Evolutionary conservation across 2,113 vertebrate species (phyloP).

Genomic region (Planiliza haematocheilus): DNA sequence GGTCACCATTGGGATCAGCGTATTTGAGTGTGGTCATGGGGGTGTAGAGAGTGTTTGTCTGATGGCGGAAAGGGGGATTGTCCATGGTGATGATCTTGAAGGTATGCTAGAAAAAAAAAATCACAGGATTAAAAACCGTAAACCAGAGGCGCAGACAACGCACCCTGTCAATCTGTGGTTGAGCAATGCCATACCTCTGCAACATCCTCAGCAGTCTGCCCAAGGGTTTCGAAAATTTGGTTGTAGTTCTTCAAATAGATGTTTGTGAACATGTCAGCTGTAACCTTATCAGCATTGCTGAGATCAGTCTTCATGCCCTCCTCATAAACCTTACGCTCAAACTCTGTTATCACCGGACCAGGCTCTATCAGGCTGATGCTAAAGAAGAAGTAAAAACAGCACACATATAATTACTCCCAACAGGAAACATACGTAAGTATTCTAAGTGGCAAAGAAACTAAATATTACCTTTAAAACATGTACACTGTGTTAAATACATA

Average conservation of each 20-base stretch:
- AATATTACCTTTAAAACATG: background rate
- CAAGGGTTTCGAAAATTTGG: constrained; percentile 87
- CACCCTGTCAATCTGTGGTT: background rate
- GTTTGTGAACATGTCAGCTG: constrained; percentile 88
- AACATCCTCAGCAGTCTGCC: constrained; percentile 87
- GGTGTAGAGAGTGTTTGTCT: constrained; percentile 89
- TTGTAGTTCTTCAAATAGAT: constrained; percentile 89
- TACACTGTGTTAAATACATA: no score
- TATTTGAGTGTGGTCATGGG: constrained; percentile 91
- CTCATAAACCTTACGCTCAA: constrained; percentile 88
- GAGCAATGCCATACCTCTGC: constrained; percentile 83
- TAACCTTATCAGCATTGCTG: constrained; percentile 85
- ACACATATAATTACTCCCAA: no score
- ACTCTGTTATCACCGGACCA: constrained; percentile 87
- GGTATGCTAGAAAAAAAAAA: constrained; percentile 83
- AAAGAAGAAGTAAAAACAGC: constrained; percentile 5
- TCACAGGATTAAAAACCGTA: constrained; percentile 1
- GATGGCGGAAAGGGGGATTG: constrained; percentile 89
- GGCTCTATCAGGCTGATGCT: constrained; percentile 89
- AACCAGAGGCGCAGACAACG: background rate
- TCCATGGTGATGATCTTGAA: constrained; percentile 87
- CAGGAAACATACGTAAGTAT: no score
- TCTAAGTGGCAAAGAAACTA: background rate
- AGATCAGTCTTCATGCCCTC: constrained; percentile 88
- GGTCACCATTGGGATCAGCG: constrained; percentile 87